phyloP scores from a whole-genome alignment of 1,140 invertebrate species.

The Anagrus nilaparvatae region DNA sequence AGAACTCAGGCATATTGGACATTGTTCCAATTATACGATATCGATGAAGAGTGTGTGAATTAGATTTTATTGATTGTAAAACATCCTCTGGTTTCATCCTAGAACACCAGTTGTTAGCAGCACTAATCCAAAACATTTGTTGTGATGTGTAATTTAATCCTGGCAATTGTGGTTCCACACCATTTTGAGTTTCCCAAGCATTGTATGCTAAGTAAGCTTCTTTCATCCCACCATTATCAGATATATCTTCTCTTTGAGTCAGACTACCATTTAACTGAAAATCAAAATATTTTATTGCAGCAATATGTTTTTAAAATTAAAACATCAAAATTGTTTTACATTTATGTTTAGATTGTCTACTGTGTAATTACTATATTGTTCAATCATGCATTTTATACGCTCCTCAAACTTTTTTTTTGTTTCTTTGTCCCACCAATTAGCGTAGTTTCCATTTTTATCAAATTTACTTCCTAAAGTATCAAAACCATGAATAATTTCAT shows the following conservation, averaged over 20 bases:
- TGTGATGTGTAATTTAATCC: conserved; percentile 32
- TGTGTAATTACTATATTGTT: conserved; percentile 61
- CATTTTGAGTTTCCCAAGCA: too few species aligned
- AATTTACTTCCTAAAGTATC: conserved; percentile 57
- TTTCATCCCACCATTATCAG: too few species aligned
- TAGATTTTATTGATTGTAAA: conserved; percentile 32
- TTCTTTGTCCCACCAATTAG: conserved; percentile 67
- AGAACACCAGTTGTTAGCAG: conserved; percentile 49
- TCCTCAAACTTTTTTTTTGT: conserved; percentile 54
- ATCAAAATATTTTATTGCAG: conserved; percentile 49
- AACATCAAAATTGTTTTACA: too few species aligned
- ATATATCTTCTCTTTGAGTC: conserved; percentile 75
- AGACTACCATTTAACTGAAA: conserved; percentile 51
- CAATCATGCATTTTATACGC: conserved; percentile 69
- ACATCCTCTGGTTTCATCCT: conserved; percentile 25
- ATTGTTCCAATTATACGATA: conserved; percentile 75
- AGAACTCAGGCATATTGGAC: conserved; percentile 76
- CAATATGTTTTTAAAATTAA: too few species aligned
- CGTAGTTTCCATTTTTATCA: conserved; percentile 58
- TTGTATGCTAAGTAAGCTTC: too few species aligned
- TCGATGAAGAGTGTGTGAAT: conserved; percentile 50
- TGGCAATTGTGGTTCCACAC: conserved; percentile 36
- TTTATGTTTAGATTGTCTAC: too few species aligned
- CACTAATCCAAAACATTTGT: conserved; percentile 54
- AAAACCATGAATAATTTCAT: conserved; percentile 60